phyloP scores from a whole-genome alignment of 1,140 invertebrate genomes.

The Drosophila cardini region DNA sequence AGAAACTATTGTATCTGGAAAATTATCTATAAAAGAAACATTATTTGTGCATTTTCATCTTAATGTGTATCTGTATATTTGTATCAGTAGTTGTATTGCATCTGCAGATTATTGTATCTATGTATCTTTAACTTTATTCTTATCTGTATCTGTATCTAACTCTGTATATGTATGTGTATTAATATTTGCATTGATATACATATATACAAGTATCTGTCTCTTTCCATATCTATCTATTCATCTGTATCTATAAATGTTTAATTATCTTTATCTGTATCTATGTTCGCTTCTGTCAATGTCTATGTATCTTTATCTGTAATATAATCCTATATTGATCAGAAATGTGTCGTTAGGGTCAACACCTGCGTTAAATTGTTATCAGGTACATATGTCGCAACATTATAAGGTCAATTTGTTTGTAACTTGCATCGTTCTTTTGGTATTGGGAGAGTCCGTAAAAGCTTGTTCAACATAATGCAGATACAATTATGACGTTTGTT shows the following conservation, averaged over 20 bases:
- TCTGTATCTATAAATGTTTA: neutral
- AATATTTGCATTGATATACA: no score
- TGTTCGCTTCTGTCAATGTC: neutral
- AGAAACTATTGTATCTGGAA: no score
- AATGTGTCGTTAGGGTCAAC: neutral
- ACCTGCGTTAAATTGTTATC: conserved; percentile 65
- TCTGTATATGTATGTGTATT: neutral
- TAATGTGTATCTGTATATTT: no score
- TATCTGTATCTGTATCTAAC: neutral
- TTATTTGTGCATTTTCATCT: no score
- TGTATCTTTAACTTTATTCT: no score
- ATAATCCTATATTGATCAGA: conserved; percentile 66
- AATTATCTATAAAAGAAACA: no score
- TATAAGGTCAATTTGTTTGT: conserved; percentile 57
- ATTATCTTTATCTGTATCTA: neutral
- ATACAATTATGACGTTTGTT: conserved; percentile 69
- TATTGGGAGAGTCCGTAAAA: neutral
- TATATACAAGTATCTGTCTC: neutral
- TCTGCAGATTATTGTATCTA: no score
- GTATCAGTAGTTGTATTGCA: no score
- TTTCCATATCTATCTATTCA: conserved; percentile 3
- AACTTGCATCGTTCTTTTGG: neutral
- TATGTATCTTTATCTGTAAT: conserved; percentile 11
- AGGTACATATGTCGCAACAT: conserved; percentile 53
- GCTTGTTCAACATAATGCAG: conserved; percentile 1